phyloP scores from a whole-genome alignment of 30 jellyfish, hydroid and myxozoan species.

The Cassiopea xamachana region DNA sequence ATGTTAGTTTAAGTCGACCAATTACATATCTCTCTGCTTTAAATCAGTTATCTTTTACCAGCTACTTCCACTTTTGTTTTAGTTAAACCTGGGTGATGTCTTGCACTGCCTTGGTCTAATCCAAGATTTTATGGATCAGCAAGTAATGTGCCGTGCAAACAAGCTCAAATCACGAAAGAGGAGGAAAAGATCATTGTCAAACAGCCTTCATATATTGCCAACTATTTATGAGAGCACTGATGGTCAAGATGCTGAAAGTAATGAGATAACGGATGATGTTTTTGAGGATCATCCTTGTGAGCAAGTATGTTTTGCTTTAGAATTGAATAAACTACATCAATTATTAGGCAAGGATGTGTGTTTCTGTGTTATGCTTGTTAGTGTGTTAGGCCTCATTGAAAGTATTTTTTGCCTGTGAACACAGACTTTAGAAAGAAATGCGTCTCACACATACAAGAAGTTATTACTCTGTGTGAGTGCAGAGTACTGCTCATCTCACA shows the following conservation, averaged over 20 bases:
- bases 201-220: constrained; percentile 71
- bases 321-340: too few species aligned
- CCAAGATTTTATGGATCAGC: constrained; percentile 76
- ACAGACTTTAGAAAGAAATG: too few species aligned
- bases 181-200: constrained; percentile 58
- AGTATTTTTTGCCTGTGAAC: too few species aligned
- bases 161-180: constrained; percentile 51
- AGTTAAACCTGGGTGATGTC: constrained; percentile 61
- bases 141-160: constrained; percentile 44
- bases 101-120: constrained; percentile 82
- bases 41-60: too few species aligned
- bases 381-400: too few species aligned
- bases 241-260: constrained; percentile 40
- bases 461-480: too few species aligned
- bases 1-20: too few species aligned
- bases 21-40: too few species aligned
- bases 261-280: constrained; percentile 57
- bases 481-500: too few species aligned
- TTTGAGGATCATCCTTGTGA: constrained; percentile 55
- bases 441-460: too few species aligned
- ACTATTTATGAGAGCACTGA: constrained; percentile 67
- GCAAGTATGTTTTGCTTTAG: neutral
- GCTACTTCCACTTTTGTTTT: neutral
- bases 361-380: too few species aligned
- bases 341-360: too few species aligned